These are phyloP conservation scores for Drosophila conformis DNA, from an alignment of 2,888 invertebrate species.

Conservation along the genomic window DNA sequence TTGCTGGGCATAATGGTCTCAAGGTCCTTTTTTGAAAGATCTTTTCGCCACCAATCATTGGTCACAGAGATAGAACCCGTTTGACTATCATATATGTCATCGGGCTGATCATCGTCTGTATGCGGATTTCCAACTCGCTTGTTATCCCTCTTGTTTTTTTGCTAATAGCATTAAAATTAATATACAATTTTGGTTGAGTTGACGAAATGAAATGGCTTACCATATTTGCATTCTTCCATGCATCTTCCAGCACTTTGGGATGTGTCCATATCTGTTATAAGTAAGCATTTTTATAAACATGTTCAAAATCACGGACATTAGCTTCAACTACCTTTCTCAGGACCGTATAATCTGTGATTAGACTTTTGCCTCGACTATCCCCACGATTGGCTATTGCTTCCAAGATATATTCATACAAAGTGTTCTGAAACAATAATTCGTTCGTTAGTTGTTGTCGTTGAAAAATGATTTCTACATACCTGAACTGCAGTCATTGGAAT, in stretches of 20 bases:
- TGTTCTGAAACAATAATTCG: conserved; percentile 62
- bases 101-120: conserved; percentile 84
- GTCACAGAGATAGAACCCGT: conserved; percentile 84
- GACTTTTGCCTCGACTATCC: conserved; percentile 81
- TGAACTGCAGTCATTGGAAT: conserved; percentile 91
- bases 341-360: conserved; percentile 87
- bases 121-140: conserved; percentile 55
- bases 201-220: conserved; percentile 39
- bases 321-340: conserved; percentile 80
- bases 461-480: conserved; percentile 83
- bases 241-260: conserved; percentile 87
- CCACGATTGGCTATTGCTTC: conserved; percentile 81
- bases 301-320: neutral
- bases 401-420: conserved; percentile 83
- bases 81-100: conserved; percentile 84
- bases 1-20: conserved; percentile 89
- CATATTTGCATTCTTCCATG: conserved; percentile 84
- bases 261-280: conserved; percentile 88
- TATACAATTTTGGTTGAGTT: neutral
- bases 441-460: neutral
- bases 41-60: conserved; percentile 89
- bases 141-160: conserved; percentile 78
- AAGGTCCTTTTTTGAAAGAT: conserved; percentile 87
- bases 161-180: conserved; percentile 49
- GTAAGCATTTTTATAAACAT: neutral